These are phyloP conservation scores for Hydractinia echinata DNA, from an alignment of 30 jellyfish, hydroid and myxozoan genomes.

Conservation along the genomic window DNA sequence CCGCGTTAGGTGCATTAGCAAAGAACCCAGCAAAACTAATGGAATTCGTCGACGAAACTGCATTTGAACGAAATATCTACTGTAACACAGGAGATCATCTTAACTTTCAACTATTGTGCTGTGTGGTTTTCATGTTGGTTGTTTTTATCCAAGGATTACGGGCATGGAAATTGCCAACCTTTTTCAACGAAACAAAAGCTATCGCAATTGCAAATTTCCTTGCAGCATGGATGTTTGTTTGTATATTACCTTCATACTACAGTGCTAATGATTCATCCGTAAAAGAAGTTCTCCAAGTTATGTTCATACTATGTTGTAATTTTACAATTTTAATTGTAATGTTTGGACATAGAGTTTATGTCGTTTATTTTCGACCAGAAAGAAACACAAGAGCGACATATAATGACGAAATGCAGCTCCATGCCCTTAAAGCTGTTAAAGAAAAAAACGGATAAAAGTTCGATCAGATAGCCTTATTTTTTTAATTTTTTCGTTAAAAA, in stretches of 20 bases:
- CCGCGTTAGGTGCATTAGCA: not conserved
- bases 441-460: no score
- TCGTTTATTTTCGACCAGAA: not conserved
- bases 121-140: not conserved
- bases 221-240: not conserved
- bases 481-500: no score
- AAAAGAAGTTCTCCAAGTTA: not conserved
- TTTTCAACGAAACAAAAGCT: not conserved
- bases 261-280: not conserved
- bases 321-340: not conserved
- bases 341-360: not conserved
- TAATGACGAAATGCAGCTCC: not conserved
- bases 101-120: not conserved
- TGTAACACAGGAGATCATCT: not conserved
- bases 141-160: not conserved
- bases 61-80: not conserved
- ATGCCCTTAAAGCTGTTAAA: not conserved
- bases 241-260: not conserved
- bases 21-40: not conserved
- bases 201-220: not conserved
- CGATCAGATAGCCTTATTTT: no score
- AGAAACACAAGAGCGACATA: not conserved
- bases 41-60: not conserved
- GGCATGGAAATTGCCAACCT: slow-evolving; percentile 1
- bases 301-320: not conserved